Base-by-base conservation (phyloP, 2,797 vertebrate species). In the Poecilia wingei region DNA sequence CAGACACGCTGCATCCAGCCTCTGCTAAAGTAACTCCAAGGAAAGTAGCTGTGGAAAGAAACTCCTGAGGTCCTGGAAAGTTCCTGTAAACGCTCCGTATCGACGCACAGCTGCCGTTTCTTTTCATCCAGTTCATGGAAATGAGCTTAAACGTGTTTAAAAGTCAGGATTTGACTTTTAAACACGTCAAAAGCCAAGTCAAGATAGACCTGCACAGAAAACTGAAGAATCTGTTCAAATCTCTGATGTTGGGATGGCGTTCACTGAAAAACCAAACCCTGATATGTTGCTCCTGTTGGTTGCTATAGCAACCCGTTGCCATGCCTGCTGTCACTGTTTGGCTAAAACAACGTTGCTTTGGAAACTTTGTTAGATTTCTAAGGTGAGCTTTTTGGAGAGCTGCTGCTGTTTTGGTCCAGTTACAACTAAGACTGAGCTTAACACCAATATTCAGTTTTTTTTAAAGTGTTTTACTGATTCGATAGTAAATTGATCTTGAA, bases 331-430 rank as follows among this genome's bases (percentile, higher is more conserved):
- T 18, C 72, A 64, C 0, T 0, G 59, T 61, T 72, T 33, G 61
- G 69, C 72, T 41, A 75, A 75, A 80, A 75, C 57, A 33, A 33
- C 22, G 64, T 20, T 22, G 36, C 18, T 36, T 39, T 36, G 33
- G 18, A 66, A 66, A 36, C 2, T 57, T 57, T 18, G 57, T 61
- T 61, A 6, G 18, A 39, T 66, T 36, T 66, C 33, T 6, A 36
- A 36, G 61, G 18, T 20, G 59, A 61, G 16, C 31, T 64, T 20
- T 8, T 2, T 64, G 61, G 18, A 22, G 33, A 39, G 8, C 61
- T 66, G 61, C 16, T 22, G 0, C 9, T 18, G 16, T 39, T 39
- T 66, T 8, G 36, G 16, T 66, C 33, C 61, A 66, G 2, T 33
- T 64, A 3, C 33, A 33, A 33, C n/a, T 20, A 28, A 36, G 5